Evolutionary conservation across 2,797 vertebrate species (phyloP).

Genomic region (Semotilus atromaculatus): DNA sequence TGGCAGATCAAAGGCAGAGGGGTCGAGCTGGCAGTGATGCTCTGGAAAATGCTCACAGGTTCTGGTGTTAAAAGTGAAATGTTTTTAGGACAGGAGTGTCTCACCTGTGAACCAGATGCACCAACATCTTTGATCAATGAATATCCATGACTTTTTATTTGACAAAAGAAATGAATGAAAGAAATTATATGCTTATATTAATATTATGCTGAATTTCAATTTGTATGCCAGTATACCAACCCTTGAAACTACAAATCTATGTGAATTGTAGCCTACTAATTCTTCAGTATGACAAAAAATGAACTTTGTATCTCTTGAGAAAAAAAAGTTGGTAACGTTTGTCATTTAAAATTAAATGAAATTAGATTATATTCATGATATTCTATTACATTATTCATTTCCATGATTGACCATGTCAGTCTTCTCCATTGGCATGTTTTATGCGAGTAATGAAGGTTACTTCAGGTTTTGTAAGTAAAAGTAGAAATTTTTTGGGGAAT

Average conservation of each 20-base stretch:
- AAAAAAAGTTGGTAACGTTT: neutral
- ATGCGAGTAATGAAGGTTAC: neutral
- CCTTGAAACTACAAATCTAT: neutral
- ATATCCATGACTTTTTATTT: neutral
- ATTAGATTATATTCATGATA: neutral
- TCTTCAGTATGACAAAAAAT: neutral
- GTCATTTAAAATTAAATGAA: neutral
- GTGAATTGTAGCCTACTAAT: neutral
- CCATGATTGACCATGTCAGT: neutral
- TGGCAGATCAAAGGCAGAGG: slow-evolving; percentile 44
- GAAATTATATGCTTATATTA: too few relatives aligned
- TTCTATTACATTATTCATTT: neutral
- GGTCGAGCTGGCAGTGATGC: neutral
- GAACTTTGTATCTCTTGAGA: neutral
- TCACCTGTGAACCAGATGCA: slow-evolving; percentile 75
- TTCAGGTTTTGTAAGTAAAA: neutral
- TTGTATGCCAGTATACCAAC: neutral
- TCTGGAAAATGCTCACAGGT: slow-evolving; percentile 22
- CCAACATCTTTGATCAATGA: slow-evolving; percentile 7
- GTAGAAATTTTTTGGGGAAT: neutral
- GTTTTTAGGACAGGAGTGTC: slow-evolving; percentile 51
- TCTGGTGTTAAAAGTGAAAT: slow-evolving; percentile 19
- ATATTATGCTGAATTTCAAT: neutral
- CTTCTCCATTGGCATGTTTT: neutral
- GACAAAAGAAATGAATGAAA: too few relatives aligned